A percentile compares a stretch with the other conserved stretches of the same genome.
These are phyloP conservation scores for Bombus fervidus DNA, from an alignment of 1,140 invertebrate genomes.

Conservation along the genomic window DNA sequence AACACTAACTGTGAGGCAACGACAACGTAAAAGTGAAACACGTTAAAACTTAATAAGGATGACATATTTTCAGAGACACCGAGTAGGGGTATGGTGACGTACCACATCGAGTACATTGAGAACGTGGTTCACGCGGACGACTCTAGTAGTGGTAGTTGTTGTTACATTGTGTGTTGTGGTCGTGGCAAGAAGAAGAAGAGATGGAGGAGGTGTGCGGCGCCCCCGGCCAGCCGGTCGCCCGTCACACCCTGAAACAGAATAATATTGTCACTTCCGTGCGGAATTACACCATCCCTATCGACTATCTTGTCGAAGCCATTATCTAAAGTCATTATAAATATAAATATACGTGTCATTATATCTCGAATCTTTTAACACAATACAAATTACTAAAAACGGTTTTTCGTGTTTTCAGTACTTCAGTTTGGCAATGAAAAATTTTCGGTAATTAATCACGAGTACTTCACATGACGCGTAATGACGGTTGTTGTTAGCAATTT, in stretches of 20 bases:
- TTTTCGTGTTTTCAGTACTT: background rate
- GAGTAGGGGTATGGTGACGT: slow-evolving; percentile 80
- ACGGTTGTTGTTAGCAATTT: background rate
- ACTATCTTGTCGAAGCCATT: slow-evolving; percentile 45
- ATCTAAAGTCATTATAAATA: slow-evolving; percentile 33
- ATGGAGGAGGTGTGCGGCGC: slow-evolving; percentile 82
- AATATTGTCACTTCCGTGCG: slow-evolving; percentile 79
- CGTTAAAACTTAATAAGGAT: slow-evolving; percentile 74
- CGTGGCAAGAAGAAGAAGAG: slow-evolving; percentile 81
- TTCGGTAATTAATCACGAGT: background rate
- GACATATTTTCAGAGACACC: slow-evolving; percentile 78
- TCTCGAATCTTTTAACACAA: background rate
- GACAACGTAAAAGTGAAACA: slow-evolving; percentile 73
- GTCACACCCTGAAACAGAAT: slow-evolving; percentile 83
- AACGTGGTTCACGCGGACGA: slow-evolving; percentile 80
- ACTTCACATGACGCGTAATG: too few relatives aligned
- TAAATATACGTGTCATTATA: background rate
- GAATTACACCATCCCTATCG: slow-evolving; percentile 62
- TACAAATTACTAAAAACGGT: background rate
- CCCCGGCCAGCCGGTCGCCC: slow-evolving; percentile 82
- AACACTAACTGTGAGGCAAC: slow-evolving; percentile 74
- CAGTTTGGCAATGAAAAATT: background rate
- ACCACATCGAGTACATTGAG: slow-evolving; percentile 81
- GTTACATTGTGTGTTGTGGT: slow-evolving; percentile 81
- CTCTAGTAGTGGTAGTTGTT: slow-evolving; percentile 79